Evolutionary conservation across 2,113 vertebrate genomes (phyloP), one percentile per base, ranked within the genome.

Genomic region (Smithornis capensis): DNA sequence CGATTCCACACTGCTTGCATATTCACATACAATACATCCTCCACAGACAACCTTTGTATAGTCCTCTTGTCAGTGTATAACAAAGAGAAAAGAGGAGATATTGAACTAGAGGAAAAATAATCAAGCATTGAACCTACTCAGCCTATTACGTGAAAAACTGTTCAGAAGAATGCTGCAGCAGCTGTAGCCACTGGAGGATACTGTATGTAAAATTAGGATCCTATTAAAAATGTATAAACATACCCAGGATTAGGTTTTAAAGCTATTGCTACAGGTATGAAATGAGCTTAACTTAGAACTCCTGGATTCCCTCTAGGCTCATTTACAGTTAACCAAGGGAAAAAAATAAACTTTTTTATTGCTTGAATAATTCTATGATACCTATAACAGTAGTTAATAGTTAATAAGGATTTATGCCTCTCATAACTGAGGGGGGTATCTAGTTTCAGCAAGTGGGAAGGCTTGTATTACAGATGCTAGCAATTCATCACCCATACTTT

Each of bases 71-170:
- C 3, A 33, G 86, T 59, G 55, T 93, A 81, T 97, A 97, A 97
- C 12, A 93, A 97, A 97, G 90, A 68, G 75, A 78, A 96, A 96
- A 93, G 95, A 83, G 90, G 96, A 94, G 89, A 94, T 96, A 62
- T 67, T 89, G 96, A 98, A 94, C 96, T 93, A 79, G 53, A 90
- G 94, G 89, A 97, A 94, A 94, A 96, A 97, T 96, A 98, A 97
- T 97, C 96, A 97, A 95, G 83, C 56, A 44, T 92, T 96, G 97
- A 95, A 97, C 96, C 92, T 95, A 93, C 96, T 96, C 87, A 97
- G 97, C 85, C 94, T 95, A 96, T 98, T 97, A 96, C 83, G 79
- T 94, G 97, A 94, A 97, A 95, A 97, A 95, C 94, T 96, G 60
- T 97, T 97, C 94, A 95, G 88, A 81, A 97, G 84, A 38, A 82